Evolutionary conservation across 2,888 invertebrate genomes (phyloP).

Genomic region (Lasioglossum leucozonium): DNA sequence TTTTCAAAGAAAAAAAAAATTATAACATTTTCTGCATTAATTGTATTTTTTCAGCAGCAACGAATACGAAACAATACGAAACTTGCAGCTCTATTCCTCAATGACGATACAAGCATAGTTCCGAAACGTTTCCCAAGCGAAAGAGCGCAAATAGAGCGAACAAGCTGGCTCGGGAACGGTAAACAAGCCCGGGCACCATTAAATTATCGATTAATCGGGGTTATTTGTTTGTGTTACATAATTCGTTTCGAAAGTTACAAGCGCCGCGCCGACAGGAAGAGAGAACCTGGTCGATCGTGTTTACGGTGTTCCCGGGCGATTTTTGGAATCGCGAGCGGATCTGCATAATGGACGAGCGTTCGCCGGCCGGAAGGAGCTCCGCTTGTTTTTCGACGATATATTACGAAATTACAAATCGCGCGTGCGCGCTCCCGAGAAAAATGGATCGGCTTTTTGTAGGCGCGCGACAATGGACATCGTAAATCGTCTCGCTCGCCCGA

Average conservation of each 20-base stretch:
- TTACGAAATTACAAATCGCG: neutral
- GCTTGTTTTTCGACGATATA: conserved; percentile 15
- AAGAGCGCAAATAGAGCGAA: conserved; percentile 6
- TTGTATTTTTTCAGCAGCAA: neutral
- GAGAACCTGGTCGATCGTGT: neutral
- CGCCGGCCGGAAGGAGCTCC: neutral
- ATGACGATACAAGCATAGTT: neutral
- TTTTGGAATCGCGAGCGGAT: neutral
- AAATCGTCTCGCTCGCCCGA: conserved; percentile 39
- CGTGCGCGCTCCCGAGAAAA: neutral
- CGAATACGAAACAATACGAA: neutral
- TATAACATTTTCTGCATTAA: neutral
- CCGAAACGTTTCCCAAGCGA: neutral
- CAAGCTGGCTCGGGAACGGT: neutral
- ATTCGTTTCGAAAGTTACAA: neutral
- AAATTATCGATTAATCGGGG: conserved; percentile 14
- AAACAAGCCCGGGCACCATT: conserved; percentile 5
- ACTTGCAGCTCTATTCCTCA: neutral
- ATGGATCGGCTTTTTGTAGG: conserved; percentile 32
- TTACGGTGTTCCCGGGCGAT: neutral
- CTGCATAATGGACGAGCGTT: neutral
- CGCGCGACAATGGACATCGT: conserved; percentile 46
- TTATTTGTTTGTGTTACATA: conserved; percentile 16
- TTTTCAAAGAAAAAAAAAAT: neutral
- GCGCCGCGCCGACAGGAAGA: neutral